A percentile compares a stretch with the other conserved stretches of the same genome.
Conservation (phyloP, 2,113 vertebrate species). For the Leuciscus idus region DNA sequence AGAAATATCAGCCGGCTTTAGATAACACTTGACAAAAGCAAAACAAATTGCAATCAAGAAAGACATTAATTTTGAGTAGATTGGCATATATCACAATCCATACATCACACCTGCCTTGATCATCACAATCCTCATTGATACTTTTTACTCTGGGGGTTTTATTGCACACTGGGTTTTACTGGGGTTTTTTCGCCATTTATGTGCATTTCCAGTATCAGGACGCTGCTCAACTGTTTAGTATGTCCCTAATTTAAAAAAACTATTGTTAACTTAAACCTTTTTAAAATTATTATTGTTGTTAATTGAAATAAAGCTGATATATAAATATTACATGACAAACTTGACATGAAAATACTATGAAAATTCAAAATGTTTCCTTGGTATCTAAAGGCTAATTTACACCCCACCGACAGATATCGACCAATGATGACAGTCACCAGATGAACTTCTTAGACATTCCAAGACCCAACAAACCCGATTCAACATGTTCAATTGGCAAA, state of each 20-base stretch:
- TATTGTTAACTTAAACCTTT: too few relatives aligned
- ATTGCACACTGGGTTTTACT: not conserved
- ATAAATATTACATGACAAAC: not conserved
- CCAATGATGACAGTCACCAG: too few relatives aligned
- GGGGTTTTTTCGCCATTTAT: not conserved
- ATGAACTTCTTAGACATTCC: too few relatives aligned
- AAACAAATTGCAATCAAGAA: constrained; percentile 23
- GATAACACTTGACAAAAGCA: constrained; percentile 24
- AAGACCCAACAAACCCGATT: too few relatives aligned
- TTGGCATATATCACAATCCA: not conserved
- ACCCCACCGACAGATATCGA: too few relatives aligned
- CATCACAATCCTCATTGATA: not conserved
- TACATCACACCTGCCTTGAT: not conserved
- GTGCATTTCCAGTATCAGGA: not conserved
- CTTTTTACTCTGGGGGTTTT: not conserved
- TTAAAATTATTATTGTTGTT: not conserved
- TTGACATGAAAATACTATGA: too few relatives aligned
- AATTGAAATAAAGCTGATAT: not conserved
- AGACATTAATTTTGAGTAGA: constrained; percentile 26
- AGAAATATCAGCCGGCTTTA: not conserved
- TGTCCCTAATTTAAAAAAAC: too few relatives aligned
- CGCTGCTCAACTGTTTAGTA: not conserved
- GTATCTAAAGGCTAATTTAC: too few relatives aligned
- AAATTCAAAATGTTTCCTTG: too few relatives aligned
- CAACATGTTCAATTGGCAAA: too few relatives aligned